phyloP scores from a whole-genome alignment of 2,888 invertebrate genomes.

The Mongoloraphidia duomilia region DNA sequence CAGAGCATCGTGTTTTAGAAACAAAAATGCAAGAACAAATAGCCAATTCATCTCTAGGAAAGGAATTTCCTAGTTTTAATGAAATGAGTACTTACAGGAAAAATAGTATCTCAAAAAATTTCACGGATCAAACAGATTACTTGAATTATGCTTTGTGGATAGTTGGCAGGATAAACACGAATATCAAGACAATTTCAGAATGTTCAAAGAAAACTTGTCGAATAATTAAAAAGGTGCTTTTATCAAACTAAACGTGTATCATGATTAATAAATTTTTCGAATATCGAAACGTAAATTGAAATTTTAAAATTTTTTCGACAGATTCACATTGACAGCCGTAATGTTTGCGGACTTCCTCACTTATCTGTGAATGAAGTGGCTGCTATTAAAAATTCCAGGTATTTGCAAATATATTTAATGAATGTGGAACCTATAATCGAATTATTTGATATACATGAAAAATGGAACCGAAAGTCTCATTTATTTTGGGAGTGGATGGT shows the following conservation, averaged over 20 bases:
- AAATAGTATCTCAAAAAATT: no score
- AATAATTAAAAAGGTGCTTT: slow-evolving; percentile 7
- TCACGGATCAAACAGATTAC: not conserved
- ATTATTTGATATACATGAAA: slow-evolving; percentile 14
- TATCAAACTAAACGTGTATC: not conserved
- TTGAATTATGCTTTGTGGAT: slow-evolving; percentile 10
- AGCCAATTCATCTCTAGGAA: no score
- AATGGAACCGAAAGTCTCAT: slow-evolving; percentile 15
- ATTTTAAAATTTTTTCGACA: slow-evolving; percentile 1
- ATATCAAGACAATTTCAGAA: slow-evolving; percentile 11
- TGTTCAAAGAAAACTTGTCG: slow-evolving; percentile 4
- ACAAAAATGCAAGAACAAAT: no score
- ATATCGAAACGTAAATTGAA: not conserved
- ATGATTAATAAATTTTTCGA: not conserved
- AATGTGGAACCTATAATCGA: slow-evolving; percentile 11
- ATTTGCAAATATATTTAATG: slow-evolving; percentile 12
- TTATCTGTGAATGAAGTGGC: slow-evolving; percentile 15
- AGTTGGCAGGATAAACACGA: slow-evolving; percentile 12
- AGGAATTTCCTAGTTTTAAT: no score
- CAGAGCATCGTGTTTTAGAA: slow-evolving; percentile 11
- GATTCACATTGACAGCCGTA: slow-evolving; percentile 7
- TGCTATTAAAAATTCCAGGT: slow-evolving; percentile 12
- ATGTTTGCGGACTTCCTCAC: slow-evolving; percentile 6
- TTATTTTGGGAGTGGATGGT: slow-evolving; percentile 21
- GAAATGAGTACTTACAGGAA: no score